Evolutionary conservation across 2,888 invertebrate species (phyloP).

Genomic region (Mechanitis mazaeus): DNA sequence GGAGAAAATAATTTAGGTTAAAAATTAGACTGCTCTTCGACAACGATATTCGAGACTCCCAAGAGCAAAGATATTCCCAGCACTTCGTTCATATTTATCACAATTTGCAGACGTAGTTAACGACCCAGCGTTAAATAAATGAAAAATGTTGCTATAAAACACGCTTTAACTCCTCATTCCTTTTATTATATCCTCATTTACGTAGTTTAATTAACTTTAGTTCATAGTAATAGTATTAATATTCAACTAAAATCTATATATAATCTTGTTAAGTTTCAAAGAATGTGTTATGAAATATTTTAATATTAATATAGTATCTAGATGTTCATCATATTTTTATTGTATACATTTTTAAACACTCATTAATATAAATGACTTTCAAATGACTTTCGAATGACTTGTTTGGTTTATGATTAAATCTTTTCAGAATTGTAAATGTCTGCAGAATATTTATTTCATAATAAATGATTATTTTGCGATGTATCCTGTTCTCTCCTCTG

Average conservation of each 20-base stretch:
- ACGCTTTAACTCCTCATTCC: conserved; percentile 3
- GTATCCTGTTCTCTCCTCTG: background rate
- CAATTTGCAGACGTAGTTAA: conserved; percentile 11
- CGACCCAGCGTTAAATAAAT: conserved; percentile 8
- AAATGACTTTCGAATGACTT: too few species aligned
- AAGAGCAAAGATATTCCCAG: conserved; percentile 13
- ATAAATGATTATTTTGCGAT: background rate
- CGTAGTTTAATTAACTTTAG: conserved; percentile 3
- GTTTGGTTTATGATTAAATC: background rate
- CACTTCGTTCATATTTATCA: conserved; percentile 17
- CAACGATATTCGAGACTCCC: conserved; percentile 7
- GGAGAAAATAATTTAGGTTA: background rate
- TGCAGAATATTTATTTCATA: conserved; percentile 2
- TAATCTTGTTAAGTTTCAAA: too few species aligned
- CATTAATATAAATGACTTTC: too few species aligned
- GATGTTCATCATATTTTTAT: too few species aligned
- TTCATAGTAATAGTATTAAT: conserved; percentile 2
- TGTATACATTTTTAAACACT: too few species aligned
- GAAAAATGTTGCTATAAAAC: conserved; percentile 6
- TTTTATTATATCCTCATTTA: conserved; percentile 4
- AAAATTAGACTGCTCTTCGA: background rate
- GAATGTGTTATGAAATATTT: too few species aligned
- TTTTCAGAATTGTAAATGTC: background rate
- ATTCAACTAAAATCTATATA: background rate
- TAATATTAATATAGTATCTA: too few species aligned